Base-by-base conservation (phyloP, 92 coral and sea anemone species). In the Ricordea florida region DNA sequence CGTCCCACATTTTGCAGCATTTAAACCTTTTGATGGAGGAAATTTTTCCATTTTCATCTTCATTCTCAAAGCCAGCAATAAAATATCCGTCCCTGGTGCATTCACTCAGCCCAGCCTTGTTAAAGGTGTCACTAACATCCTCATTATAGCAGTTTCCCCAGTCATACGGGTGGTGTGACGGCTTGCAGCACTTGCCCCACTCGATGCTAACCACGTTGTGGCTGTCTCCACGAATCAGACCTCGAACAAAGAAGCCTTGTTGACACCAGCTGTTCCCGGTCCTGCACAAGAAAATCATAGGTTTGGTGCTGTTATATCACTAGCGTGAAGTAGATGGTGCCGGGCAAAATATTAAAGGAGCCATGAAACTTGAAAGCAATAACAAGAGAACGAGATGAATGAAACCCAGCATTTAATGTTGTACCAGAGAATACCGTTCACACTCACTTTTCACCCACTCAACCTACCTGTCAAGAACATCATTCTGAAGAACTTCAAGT, bases 1-100 rank as follows among this genome's bases (percentile, higher is more conserved):
- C 38, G 7, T 84, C 47, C 32, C 38, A 61, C 83, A 86, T 86
- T 24, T 38, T 66, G 69, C 91, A 86, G 58, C 91, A 86, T 62
- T 86, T 86, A 44, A 86, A 72, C 55, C 40, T 36, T 41, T 80
- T 84, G 47, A 86, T 75, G 41, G 56, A 72, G 47, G 46, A 63
- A 35, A 86, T 31, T 37, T 10, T 44, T 16, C 72, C 71, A 4
- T 73, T 64, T n/a, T 33, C 8, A 27, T 37, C 52, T 4, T 41
- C 42, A 11, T 55, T 64, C 29, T 70, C 51, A 50, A 85, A 53
- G 5, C 90, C 86, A 2, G 90, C 23, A 25, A 85, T 79, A 41
- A 69, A 85, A 62, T 71, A 64, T 0, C 77, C 90, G 1, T 44
- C 82, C 22, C 64, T 37, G 3, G 10, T 56, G 31, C 90, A 85